A percentile compares a stretch with the other conserved stretches of the same genome.
Evolutionary conservation across 1,140 invertebrate genomes (phyloP).

Genomic region (Bombus waltoni): DNA sequence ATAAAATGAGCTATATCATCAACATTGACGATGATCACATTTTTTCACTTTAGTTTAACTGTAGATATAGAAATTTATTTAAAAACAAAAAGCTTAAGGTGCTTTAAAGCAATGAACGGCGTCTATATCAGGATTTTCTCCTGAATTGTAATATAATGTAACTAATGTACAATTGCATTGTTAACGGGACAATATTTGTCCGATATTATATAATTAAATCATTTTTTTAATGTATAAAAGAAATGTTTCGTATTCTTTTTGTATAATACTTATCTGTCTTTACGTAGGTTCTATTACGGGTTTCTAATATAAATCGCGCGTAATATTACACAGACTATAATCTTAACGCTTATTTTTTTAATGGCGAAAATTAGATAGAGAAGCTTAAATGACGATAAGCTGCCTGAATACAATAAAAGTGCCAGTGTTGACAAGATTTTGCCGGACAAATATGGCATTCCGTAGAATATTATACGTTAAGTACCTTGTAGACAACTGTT

Average conservation of each 20-base stretch:
- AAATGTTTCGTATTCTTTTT: not conserved
- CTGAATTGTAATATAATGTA: constrained; percentile 43
- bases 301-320: not conserved
- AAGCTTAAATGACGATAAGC: constrained; percentile 21
- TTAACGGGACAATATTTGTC: constrained; percentile 35
- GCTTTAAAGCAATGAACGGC: constrained; percentile 7
- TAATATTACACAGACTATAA: constrained; percentile 19
- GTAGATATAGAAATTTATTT: constrained; percentile 2
- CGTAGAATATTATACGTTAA: constrained; percentile 79
- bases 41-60: constrained; percentile 13
- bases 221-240: not conserved
- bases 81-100: not conserved
- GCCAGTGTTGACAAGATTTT: constrained; percentile 70
- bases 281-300: constrained; percentile 35
- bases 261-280: constrained; percentile 7
- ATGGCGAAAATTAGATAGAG: constrained; percentile 35
- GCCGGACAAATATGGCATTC: constrained; percentile 72
- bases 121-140: constrained; percentile 20
- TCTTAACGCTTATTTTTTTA: constrained; percentile 16
- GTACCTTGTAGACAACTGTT: constrained; percentile 75
- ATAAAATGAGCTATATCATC: not conserved
- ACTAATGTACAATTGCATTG: constrained; percentile 28
- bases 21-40: constrained; percentile 8
- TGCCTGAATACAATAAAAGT: constrained; percentile 28
- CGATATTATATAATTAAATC: constrained; percentile 25